Conservation (phyloP, 2,113 vertebrate genomes). For the Mystacornis crossleyi region DNA sequence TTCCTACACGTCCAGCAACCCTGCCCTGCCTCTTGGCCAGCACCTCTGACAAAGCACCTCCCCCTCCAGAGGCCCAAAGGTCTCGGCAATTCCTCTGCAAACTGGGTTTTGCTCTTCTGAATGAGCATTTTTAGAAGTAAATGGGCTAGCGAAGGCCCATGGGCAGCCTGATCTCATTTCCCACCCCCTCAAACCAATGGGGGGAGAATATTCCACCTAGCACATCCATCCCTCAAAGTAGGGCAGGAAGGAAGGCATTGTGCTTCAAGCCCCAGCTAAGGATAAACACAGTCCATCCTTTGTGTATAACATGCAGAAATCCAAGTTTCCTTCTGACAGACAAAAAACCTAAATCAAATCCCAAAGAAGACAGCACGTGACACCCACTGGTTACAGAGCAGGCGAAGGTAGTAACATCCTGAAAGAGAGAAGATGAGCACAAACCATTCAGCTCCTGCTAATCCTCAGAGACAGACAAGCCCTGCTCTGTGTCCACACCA, state of each 20-base stretch:
- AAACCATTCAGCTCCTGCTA: not conserved
- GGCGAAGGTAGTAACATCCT: not conserved
- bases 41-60: not conserved
- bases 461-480: not conserved
- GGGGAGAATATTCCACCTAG: not conserved
- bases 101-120: not conserved
- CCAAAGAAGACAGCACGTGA: not conserved
- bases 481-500: not conserved
- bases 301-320: not conserved
- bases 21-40: not conserved
- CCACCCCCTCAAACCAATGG: fast-evolving
- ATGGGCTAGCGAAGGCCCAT: not conserved
- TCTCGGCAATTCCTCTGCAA: not conserved
- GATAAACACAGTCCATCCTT: not conserved
- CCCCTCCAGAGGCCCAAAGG: not conserved
- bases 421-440: not conserved
- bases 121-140: not conserved
- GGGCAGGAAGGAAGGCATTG: not conserved
- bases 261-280: not conserved
- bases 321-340: not conserved
- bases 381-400: not conserved
- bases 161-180: not conserved
- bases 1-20: not conserved
- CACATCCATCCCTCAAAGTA: not conserved
- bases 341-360: not conserved